Base-by-base conservation (phyloP, 1,140 invertebrate species). In the Aphidius gifuensis region DNA sequence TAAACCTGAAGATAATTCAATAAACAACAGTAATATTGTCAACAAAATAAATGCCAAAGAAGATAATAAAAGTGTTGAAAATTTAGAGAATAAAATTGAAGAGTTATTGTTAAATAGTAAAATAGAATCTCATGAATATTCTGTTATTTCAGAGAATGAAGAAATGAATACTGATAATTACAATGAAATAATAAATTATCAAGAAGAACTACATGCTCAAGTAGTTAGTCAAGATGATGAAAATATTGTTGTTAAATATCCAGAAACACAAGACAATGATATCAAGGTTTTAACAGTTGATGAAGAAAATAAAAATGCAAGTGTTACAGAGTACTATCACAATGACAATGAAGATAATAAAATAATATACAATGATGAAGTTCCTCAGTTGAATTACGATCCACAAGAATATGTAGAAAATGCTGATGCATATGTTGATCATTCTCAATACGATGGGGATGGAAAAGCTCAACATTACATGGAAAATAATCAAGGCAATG, bases 341-440 rank as follows among this genome's bases (percentile, higher is more conserved):
- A 32, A 32, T 32, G 9, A 62, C 32, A 8, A 5, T 8, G 48
- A 40, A 9, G 43, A 66, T 32, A 4, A 4, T 4, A 48, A 66
- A 21, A 49, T 54, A 45, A 65, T 67, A 6, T 9, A 6, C 1
- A 53, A 49, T 5, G 46, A 49, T n/a, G 38, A 32, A 55, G 42
- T 0, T 47, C 21, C 21, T 23, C 32, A 23, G 21, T 49, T 46
- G 11, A 46, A 58, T 49, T 61, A 51, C 23, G 21, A 8, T 8
- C 40, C 51, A 8, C 39, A 39, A 38, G 44, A 47, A 6, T 48
- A 55, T n/a, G 32, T 21, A 9, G 32, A 39, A 21, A 45, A 68
- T 50, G 7, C 44, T 3, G 59, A 68, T n/a, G 62, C 69, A 39
- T 71, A 73, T 55, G 49, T 59, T 8, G 62, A 68, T 45, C 50